These are phyloP conservation scores for Euphydryas editha DNA, from an alignment of 2,888 invertebrate species.

Conservation along the genomic window DNA sequence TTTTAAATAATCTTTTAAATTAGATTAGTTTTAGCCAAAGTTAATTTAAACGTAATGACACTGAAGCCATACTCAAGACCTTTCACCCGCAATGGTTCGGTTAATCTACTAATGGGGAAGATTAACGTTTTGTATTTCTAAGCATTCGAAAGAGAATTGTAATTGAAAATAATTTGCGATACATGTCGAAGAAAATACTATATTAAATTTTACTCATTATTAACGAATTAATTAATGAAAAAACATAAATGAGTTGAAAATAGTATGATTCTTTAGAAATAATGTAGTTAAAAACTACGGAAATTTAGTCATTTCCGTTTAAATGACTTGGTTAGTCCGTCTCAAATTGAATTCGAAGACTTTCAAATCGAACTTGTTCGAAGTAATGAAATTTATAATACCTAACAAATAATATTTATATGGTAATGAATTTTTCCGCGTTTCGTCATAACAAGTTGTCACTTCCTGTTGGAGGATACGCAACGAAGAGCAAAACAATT, in stretches of 20 bases:
- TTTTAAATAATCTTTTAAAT: slow-evolving; percentile 26
- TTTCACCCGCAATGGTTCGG: neutral
- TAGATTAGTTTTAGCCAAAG: slow-evolving; percentile 29
- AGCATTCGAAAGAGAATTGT: neutral
- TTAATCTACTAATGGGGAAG: slow-evolving; percentile 2
- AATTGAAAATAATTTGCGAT: neutral
- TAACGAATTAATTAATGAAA: too few species aligned
- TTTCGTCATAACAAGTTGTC: neutral
- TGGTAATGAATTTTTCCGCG: too few species aligned
- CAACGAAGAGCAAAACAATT: neutral
- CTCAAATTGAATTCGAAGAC: too few species aligned
- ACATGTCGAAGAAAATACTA: neutral
- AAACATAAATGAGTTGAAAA: too few species aligned
- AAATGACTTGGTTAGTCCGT: too few species aligned
- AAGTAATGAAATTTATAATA: too few species aligned
- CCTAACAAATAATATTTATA: too few species aligned
- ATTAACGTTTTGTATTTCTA: neutral
- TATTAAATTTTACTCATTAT: too few species aligned
- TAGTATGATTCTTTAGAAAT: too few species aligned
- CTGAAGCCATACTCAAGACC: slow-evolving; percentile 21
- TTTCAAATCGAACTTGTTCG: too few species aligned
- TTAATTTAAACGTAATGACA: slow-evolving; percentile 26
- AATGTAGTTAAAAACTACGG: too few species aligned
- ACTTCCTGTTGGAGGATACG: slow-evolving; percentile 2
- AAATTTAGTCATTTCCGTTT: too few species aligned